Evolutionary conservation across 1,140 invertebrate species (phyloP).

Genomic region (Chironomus striatipennis): DNA sequence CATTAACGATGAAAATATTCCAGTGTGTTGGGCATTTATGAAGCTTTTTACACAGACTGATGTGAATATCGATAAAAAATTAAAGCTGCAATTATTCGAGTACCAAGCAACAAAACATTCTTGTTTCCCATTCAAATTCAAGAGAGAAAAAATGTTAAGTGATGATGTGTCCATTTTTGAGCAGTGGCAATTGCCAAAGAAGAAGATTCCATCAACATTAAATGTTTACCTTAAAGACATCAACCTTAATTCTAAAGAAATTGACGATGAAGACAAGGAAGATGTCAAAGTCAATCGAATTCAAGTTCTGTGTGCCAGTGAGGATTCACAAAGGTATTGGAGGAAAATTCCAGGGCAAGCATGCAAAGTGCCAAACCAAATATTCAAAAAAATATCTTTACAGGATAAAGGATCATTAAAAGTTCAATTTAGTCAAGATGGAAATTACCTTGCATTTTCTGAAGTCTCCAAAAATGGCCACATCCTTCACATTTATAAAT

Average conservation of each 20-base stretch:
- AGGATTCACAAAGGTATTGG: not conserved
- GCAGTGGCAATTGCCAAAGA: not conserved
- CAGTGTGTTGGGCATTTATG: conserved; percentile 1
- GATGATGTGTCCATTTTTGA: not conserved
- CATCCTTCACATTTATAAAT: not conserved
- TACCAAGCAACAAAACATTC: not conserved
- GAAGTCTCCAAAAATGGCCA: not conserved
- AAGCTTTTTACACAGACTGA: not conserved
- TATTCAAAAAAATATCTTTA: not conserved
- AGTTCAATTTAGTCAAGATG: conserved; percentile 1
- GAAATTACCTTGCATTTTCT: not conserved
- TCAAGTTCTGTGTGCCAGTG: not conserved
- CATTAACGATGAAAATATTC: not conserved
- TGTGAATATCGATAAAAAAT: conserved; percentile 1
- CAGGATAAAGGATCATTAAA: not conserved
- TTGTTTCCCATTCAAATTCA: not conserved
- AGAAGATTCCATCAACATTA: not conserved
- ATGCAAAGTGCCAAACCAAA: not conserved
- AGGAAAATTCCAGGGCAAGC: conserved; percentile 5
- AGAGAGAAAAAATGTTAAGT: not conserved
- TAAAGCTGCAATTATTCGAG: not conserved
- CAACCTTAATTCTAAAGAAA: not conserved
- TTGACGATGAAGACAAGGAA: not conserved
- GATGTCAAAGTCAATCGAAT: not conserved
- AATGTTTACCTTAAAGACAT: not conserved